Base-by-base conservation (phyloP, 2,888 invertebrate species). In the Nomada goodeniana region DNA sequence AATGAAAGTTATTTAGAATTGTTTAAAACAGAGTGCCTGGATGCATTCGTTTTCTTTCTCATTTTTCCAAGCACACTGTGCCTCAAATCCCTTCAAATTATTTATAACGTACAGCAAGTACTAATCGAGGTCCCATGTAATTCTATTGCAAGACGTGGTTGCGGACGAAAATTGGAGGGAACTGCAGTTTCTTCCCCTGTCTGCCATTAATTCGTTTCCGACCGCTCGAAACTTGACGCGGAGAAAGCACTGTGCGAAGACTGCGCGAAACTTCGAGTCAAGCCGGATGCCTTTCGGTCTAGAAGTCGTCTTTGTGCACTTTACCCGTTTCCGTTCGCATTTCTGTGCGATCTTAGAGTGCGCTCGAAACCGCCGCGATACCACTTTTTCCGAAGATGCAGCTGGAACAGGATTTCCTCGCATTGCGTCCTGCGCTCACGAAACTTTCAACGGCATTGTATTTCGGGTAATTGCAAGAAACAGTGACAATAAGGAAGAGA, bases 131-230 rank as follows among this genome's bases (percentile, higher is more conserved):
- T 47, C 47, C 15, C 13, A 13, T 47, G 47, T 15, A 47, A 47
- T 47, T 47, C 47, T 11, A 47, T 47, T 11, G 47, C 15, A 42
- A 29, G 61, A 11, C 18, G 18, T 44, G 61, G 57, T 29, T 50
- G 42, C 15, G 20, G 23, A 55, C 13, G 53, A 44, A 60, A 69
- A 50, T 76, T 73, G 53, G 77, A 78, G 67, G 74, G 64, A 64
- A 55, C 47, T 29, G 52, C 47, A 44, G 60, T 55, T 64, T 76
- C 53, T 59, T 65, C 57, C 29, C 55, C 75, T 59, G 65, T 74
- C 78, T 71, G 42, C 53, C 76, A 69, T 75, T 81, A 87, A 87
- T 87, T 78, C 80, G 86, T 82, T 87, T 87, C 85, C 85, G 83
- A 42, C 61, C 69, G 71, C 57, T 60, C 23, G 47, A 84, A 87